Conservation (phyloP, 2,797 vertebrate species). For the Apogon hyalosoma region DNA sequence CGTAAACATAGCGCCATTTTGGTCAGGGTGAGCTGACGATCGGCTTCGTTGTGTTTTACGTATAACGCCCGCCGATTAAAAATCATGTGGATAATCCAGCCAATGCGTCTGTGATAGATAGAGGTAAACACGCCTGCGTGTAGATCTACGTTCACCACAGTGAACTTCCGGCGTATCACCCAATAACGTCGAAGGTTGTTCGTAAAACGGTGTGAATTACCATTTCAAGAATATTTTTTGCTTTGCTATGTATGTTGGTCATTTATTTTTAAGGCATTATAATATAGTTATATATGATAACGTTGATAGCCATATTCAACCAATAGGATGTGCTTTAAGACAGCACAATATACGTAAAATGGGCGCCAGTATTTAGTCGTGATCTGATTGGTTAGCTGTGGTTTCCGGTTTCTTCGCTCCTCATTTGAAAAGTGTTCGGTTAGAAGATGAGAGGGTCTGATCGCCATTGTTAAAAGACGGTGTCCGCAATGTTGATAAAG, state of each 20-base stretch:
- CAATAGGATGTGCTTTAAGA: not conserved
- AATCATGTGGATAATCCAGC: conserved; percentile 15
- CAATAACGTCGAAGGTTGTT: not conserved
- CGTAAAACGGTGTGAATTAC: not conserved
- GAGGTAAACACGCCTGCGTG: accelerated
- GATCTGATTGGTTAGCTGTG: conserved; percentile 63
- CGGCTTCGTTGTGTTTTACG: not conserved
- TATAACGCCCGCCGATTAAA: conserved; percentile 5
- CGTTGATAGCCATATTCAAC: accelerated
- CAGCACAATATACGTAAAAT: conserved; percentile 1
- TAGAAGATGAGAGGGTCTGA: accelerated
- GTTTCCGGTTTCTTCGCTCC: conserved; percentile 60
- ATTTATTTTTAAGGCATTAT: accelerated
- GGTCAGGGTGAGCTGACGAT: conserved; percentile 44
- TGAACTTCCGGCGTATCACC: conserved; percentile 39
- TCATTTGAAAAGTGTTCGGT: conserved; percentile 70
- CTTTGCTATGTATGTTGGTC: accelerated
- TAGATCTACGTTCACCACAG: conserved; percentile 42
- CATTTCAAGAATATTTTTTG: not conserved
- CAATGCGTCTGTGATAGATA: accelerated
- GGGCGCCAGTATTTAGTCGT: conserved; percentile 11
- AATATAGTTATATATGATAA: accelerated
- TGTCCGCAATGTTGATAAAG: conserved; percentile 9
- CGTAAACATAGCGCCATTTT: conserved; percentile 86
- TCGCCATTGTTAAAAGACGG: conserved; percentile 58